These are phyloP conservation scores for Sarcophilus harrisii DNA, from an alignment of 2,797 vertebrate species.

Conservation along the genomic window DNA sequence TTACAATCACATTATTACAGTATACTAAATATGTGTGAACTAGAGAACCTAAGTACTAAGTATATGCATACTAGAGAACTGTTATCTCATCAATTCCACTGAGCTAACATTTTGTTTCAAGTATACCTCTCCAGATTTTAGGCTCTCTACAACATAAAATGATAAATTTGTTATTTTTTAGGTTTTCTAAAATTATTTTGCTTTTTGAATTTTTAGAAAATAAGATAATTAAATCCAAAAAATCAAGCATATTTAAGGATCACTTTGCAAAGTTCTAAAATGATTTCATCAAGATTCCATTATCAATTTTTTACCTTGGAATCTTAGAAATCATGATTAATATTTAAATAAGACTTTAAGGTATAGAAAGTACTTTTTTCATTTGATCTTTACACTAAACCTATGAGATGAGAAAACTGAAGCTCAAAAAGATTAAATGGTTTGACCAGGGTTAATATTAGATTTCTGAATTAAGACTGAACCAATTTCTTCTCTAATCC, in stretches of 20 bases:
- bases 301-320: background rate
- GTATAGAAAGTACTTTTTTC: background rate
- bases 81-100: too few species aligned
- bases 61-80: too few species aligned
- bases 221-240: constrained; percentile 56
- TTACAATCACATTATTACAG: too few species aligned
- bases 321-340: background rate
- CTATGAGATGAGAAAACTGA: background rate
- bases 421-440: background rate
- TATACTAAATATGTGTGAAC: too few species aligned
- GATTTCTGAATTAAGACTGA: background rate
- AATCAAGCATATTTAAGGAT: constrained; percentile 49
- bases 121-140: too few species aligned
- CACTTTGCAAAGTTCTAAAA: constrained; percentile 5
- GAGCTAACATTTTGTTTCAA: too few species aligned
- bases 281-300: constrained; percentile 27
- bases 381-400: background rate
- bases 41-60: too few species aligned
- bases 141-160: background rate
- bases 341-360: background rate
- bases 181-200: constrained; percentile 39
- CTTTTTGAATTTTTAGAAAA: constrained; percentile 50
- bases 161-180: constrained; percentile 12
- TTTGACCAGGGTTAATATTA: background rate
- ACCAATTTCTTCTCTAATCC: background rate